phyloP scores from a whole-genome alignment of 2,888 invertebrate genomes.

The Acrobasis consociella region DNA sequence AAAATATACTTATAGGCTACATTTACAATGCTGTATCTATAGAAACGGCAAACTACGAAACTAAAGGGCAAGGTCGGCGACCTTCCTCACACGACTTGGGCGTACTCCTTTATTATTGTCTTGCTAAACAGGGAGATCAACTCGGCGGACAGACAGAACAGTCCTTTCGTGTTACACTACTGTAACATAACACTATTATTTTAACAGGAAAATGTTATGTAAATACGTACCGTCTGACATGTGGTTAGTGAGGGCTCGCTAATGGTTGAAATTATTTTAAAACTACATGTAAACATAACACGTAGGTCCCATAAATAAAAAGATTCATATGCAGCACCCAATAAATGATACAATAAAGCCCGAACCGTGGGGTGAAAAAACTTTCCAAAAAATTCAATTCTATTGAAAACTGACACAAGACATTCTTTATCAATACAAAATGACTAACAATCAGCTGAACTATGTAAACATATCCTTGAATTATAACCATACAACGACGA shows the following conservation, averaged over 20 bases:
- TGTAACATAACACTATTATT: not conserved
- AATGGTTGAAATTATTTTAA: constrained; percentile 6
- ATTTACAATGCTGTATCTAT: not conserved
- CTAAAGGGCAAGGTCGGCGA: constrained; percentile 59
- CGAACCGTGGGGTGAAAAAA: not conserved
- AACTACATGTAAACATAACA: constrained; percentile 8
- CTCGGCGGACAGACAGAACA: not conserved
- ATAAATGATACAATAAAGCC: not conserved
- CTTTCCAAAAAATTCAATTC: not conserved
- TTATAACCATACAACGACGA: not conserved
- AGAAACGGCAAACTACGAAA: constrained; percentile 26
- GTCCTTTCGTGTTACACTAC: not conserved
- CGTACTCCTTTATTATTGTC: constrained; percentile 33
- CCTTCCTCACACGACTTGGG: constrained; percentile 49
- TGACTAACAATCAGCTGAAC: not conserved
- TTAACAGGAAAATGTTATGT: not conserved
- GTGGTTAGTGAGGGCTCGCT: not conserved
- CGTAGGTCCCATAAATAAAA: not conserved
- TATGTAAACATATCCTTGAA: not conserved
- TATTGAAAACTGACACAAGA: not conserved
- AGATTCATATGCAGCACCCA: no score
- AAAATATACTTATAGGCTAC: no score
- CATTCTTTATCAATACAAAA: not conserved
- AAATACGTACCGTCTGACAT: not conserved
- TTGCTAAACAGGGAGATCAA: constrained; percentile 14